These are phyloP conservation scores for Ciconia nigra DNA, from an alignment of 2,797 vertebrate genomes.

Conservation along the genomic window DNA sequence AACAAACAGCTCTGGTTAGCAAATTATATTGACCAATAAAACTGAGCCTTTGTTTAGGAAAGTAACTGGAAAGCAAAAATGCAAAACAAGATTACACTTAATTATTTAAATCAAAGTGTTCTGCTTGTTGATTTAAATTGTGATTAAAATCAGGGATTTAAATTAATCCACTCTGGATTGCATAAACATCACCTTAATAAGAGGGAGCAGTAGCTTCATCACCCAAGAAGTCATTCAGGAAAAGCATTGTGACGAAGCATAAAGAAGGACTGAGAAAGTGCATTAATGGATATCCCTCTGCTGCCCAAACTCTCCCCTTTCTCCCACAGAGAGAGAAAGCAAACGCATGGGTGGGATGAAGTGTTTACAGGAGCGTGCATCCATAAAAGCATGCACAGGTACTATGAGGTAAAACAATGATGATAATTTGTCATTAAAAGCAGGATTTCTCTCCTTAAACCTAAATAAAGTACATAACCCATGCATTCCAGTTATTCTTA, in stretches of 20 bases:
- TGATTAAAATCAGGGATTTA: constrained; percentile 62
- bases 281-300: neutral
- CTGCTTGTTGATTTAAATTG: constrained; percentile 44
- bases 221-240: neutral
- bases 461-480: neutral
- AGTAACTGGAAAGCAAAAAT: constrained; percentile 62
- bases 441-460: neutral
- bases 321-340: neutral
- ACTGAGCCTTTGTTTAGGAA: constrained; percentile 34
- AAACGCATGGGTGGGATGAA: neutral
- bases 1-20: constrained; percentile 4
- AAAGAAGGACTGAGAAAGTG: neutral
- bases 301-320: neutral
- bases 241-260: neutral
- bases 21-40: constrained; percentile 36
- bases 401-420: neutral
- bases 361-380: neutral
- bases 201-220: neutral
- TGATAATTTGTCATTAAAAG: neutral
- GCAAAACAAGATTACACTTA: constrained; percentile 37
- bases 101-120: constrained; percentile 58
- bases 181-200: constrained; percentile 18
- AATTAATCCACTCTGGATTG: constrained; percentile 49
- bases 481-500: neutral
- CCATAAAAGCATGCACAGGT: neutral